Evolutionary conservation across 1,140 invertebrate genomes (phyloP).

Genomic region (Nephotettix cincticeps): DNA sequence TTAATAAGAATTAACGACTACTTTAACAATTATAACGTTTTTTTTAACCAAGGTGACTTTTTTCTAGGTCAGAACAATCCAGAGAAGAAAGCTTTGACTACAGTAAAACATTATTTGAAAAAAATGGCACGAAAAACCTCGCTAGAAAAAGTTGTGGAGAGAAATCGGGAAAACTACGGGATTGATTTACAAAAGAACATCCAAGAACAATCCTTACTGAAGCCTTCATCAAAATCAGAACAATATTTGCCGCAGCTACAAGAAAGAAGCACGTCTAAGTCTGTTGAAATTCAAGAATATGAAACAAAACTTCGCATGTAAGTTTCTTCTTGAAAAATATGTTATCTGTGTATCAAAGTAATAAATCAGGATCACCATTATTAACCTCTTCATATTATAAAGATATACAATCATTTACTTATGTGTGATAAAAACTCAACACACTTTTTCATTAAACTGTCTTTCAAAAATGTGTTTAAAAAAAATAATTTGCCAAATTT

Average conservation of each 20-base stretch:
- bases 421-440: too few relatives aligned
- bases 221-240: background rate
- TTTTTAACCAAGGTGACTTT: too few relatives aligned
- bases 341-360: too few relatives aligned
- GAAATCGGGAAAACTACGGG: slow-evolving; percentile 23
- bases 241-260: background rate
- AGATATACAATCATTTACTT: too few relatives aligned
- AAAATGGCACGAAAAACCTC: slow-evolving; percentile 21
- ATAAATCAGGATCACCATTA: too few relatives aligned
- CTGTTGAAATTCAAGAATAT: slow-evolving; percentile 3
- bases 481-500: too few relatives aligned
- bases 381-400: too few relatives aligned
- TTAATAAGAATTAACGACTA: too few relatives aligned
- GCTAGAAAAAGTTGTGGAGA: slow-evolving; percentile 14
- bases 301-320: slow-evolving; percentile 25
- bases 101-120: slow-evolving; percentile 23
- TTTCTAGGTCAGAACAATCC: background rate
- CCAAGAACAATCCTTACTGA: background rate
- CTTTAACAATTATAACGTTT: too few relatives aligned
- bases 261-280: background rate
- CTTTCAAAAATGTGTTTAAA: too few relatives aligned
- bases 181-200: background rate
- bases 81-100: background rate
- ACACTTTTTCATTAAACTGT: too few relatives aligned
- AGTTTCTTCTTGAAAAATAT: too few relatives aligned